phyloP scores from a whole-genome alignment of 1,140 invertebrate genomes.

The Cotesia glomerata region DNA sequence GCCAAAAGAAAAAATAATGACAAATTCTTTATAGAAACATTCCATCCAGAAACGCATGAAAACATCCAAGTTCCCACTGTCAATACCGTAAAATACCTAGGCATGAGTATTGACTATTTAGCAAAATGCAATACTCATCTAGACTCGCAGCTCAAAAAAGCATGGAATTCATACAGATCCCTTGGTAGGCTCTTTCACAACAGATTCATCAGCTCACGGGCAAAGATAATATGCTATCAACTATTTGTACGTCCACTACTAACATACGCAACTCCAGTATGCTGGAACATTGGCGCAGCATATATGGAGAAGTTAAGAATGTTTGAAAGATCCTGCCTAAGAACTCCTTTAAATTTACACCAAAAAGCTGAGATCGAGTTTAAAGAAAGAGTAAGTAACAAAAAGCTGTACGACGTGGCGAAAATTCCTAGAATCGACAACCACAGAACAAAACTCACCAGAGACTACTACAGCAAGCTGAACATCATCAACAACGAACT shows the following conservation, averaged over 20 bases:
- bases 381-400: background rate
- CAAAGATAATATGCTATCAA: conserved; percentile 12
- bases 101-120: conserved; percentile 6
- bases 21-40: conserved; percentile 16
- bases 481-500: background rate
- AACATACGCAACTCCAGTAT: conserved; percentile 2
- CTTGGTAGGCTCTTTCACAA: background rate
- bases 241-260: conserved; percentile 12
- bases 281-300: background rate
- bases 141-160: conserved; percentile 16
- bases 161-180: background rate
- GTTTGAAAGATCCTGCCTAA: background rate
- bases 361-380: background rate
- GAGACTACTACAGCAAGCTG: conserved; percentile 19
- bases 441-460: conserved; percentile 9
- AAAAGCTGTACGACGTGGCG: conserved; percentile 12
- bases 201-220: background rate
- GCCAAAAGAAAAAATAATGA: background rate
- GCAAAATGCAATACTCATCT: background rate
- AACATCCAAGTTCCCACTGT: background rate
- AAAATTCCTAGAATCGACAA: conserved; percentile 19
- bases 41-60: background rate
- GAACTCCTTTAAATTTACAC: background rate
- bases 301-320: background rate
- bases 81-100: conserved; percentile 20